Base-by-base conservation (phyloP, 2,888 invertebrate species). In the Trichopria drosophilae region DNA sequence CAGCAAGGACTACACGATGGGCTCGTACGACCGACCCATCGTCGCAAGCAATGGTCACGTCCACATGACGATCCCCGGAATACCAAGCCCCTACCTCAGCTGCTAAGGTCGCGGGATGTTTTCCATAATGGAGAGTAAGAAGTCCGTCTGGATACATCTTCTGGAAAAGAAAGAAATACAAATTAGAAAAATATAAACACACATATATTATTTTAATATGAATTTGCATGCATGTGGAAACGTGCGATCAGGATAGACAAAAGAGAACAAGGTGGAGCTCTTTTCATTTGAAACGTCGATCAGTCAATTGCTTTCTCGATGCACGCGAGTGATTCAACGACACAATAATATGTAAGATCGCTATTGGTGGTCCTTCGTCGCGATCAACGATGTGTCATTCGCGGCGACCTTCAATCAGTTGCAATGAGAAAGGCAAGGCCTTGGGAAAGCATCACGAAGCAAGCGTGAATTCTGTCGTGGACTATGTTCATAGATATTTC, bases 121-220 rank as follows among this genome's bases (percentile, higher is more conserved):
- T 91, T 82, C 90, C 90, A 81, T 92, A 91, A 80, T 91, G 90
- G 80, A 92, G 85, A 76, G 91, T 91, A 81, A 92, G 84, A 82
- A 90, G 82, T 63, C 77, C 76, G 71, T 76, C 75, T 68, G 81
- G 78, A 79, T 80, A 81, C 80, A 81, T 81, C 78, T 79, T 73
- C 75, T 75, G 69, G 1, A 55, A 57, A 52, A 42, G 20, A 29
- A 39, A 31, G 44, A 34, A 41, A 26, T 34, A 40, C 12, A 18
- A 13, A 13, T 20, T n/a, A n/a, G n/a, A n/a, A n/a, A n/a, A n/a
- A n/a, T n/a, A n/a, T n/a, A n/a, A n/a, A n/a, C n/a, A n/a, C n/a
- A n/a, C n/a, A n/a, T n/a, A n/a, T n/a, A n/a, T n/a, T n/a, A n/a
- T n/a, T n/a, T n/a, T n/a, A n/a, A n/a, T n/a, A n/a, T n/a, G n/a